Evolutionary conservation across 1,140 invertebrate species (phyloP), one percentile per base, ranked within the genome.

Genomic region (Phthorimaea operculella): DNA sequence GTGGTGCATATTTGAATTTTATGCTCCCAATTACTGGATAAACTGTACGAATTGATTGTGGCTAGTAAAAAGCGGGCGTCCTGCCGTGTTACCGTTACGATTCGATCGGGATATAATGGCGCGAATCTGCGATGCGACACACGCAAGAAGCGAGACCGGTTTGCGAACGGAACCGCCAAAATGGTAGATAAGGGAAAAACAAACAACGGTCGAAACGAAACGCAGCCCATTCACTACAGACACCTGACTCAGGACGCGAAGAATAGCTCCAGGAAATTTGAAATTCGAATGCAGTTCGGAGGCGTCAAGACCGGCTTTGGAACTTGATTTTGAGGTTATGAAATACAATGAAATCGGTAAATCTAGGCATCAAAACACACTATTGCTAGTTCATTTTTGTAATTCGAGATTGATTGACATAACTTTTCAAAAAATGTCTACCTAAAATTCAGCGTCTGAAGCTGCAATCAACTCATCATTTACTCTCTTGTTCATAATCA

Each of bases 141-240:
- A 71, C 72, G 70, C 69, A 75, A 77, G 71, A 74, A 75, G 17
- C 59, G 50, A 59, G 65, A 69, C 75, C 66, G 69, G 71, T 70
- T 58, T 45, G 42, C 52, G 59, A 62, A 62, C 68, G 68, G 66
- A 69, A 65, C 72, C 52, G 54, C 59, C 68, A 70, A 71, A 74
- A 76, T 69, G 59, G 70, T 61, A 68, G 69, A 67, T 63, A 68
- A 70, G 63, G 56, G 66, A 59, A 70, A 78, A 75, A 75, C 68
- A 74, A 56, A 50, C 48, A 74, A 68, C 70, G 66, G 52, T 60
- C 65, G 57, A 65, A 71, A 66, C 58, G 59, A 67, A 28, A 59
- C 51, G 62, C 60, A 28, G 57, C 63, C 66, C 69, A 72, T 70
- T 70, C 67, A 72, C 57, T 54, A 60, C 52, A 17, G 50, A 67